phyloP scores from a whole-genome alignment of 2,113 vertebrate species.

The Sceloporus tristichus region DNA sequence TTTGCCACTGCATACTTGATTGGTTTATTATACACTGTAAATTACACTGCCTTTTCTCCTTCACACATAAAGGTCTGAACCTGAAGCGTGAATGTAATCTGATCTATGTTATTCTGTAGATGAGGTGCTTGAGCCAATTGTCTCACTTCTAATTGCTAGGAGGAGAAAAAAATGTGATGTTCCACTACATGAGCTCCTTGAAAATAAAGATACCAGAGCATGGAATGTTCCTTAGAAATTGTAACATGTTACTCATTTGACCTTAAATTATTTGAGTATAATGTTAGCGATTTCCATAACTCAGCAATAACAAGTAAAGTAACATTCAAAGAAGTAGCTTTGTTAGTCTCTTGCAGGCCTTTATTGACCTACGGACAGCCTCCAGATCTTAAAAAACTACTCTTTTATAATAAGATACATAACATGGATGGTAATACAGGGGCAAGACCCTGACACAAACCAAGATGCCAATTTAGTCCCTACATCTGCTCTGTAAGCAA shows the following conservation, averaged over 20 bases:
- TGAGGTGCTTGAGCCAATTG: neutral
- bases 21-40: neutral
- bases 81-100: neutral
- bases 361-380: neutral
- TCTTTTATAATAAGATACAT: neutral
- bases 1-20: conserved; percentile 21
- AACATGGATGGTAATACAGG: neutral
- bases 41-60: neutral
- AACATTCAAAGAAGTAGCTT: neutral
- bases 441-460: too few species aligned
- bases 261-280: neutral
- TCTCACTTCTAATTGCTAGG: neutral
- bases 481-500: too few species aligned
- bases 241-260: neutral
- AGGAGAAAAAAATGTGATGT: neutral
- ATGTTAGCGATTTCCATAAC: neutral
- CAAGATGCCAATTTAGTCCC: too few species aligned
- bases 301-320: neutral
- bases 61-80: neutral
- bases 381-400: neutral
- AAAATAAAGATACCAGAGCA: neutral
- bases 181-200: neutral
- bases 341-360: too few species aligned
- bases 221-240: neutral
- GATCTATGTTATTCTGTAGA: neutral